phyloP scores from a whole-genome alignment of 1,140 invertebrate genomes.

The Sycophaga agraensis region DNA sequence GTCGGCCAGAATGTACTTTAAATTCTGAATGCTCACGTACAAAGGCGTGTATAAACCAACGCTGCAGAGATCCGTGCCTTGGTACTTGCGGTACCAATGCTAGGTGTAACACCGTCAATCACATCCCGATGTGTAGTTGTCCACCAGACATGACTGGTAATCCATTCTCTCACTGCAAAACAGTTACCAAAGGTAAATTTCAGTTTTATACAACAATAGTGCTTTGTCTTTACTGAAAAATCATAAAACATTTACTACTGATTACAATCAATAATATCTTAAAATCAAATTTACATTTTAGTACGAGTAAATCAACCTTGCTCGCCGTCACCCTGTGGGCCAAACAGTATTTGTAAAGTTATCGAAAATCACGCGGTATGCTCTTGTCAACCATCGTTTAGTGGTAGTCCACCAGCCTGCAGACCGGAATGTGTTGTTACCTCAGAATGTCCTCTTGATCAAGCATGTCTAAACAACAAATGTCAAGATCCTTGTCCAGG shows the following conservation, averaged over 20 bases:
- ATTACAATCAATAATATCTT: neutral
- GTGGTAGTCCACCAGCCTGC: conserved; percentile 67
- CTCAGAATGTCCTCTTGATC: conserved; percentile 65
- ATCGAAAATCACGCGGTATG: conserved; percentile 62
- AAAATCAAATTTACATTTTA: neutral
- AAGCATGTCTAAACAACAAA: conserved; percentile 67
- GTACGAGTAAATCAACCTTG: conserved; percentile 52
- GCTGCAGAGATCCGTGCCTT: conserved; percentile 76
- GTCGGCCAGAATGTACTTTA: conserved; percentile 80
- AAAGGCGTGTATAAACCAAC: conserved; percentile 73
- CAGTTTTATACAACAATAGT: neutral
- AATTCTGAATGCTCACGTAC: conserved; percentile 78
- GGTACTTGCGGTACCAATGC: conserved; percentile 74
- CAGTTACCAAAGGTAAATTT: conserved; percentile 38
- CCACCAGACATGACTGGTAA: conserved; percentile 71
- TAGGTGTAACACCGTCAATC: conserved; percentile 77
- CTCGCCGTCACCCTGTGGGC: conserved; percentile 59
- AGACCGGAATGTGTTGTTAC: conserved; percentile 67
- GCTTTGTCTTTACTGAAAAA: neutral
- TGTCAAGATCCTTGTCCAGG: conserved; percentile 71
- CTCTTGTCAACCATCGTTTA: conserved; percentile 66
- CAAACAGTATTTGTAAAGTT: conserved; percentile 56
- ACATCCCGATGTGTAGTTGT: conserved; percentile 73
- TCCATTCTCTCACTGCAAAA: conserved; percentile 72
- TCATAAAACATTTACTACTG: neutral